Evolutionary conservation across 2,113 vertebrate genomes (phyloP).

Genomic region (Chloropsis cyanopogon): DNA sequence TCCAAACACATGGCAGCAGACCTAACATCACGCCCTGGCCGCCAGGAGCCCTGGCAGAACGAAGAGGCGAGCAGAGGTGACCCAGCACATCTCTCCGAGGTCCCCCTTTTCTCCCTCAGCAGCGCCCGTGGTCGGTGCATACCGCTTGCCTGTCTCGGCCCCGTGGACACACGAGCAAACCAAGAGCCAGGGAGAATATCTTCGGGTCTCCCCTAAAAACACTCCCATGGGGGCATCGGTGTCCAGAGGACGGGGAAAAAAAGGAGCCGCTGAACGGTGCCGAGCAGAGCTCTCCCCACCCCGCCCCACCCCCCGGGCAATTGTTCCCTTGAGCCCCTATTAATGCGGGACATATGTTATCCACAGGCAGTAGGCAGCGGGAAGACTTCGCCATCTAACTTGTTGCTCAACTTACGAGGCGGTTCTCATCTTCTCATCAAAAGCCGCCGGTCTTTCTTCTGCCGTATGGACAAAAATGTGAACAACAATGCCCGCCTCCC

Average conservation of each 20-base stretch:
- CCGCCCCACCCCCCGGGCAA: not conserved
- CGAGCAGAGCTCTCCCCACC: not conserved
- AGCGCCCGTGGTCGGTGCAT: not conserved
- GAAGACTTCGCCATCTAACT: conserved; percentile 69
- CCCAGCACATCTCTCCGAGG: not conserved
- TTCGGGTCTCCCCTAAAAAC: not conserved
- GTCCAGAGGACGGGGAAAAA: not conserved
- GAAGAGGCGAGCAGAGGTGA: not conserved
- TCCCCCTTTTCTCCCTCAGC: not conserved
- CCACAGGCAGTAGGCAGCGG: conserved; percentile 73
- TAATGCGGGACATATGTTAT: conserved; percentile 84
- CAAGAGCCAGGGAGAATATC: not conserved
- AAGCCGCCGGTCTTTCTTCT: conserved; percentile 80
- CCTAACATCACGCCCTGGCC: not conserved
- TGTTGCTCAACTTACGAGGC: conserved; percentile 77
- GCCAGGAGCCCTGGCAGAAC: not conserved
- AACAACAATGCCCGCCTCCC: conserved; percentile 79
- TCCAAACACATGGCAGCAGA: not conserved
- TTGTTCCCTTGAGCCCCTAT: conserved; percentile 61
- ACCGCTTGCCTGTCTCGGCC: not conserved
- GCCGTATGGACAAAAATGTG: conserved; percentile 86
- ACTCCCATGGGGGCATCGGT: not conserved
- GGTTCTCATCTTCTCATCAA: conserved; percentile 84
- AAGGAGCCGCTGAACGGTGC: not conserved
- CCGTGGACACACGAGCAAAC: not conserved